Evolutionary conservation across 2,888 invertebrate genomes (phyloP).

Genomic region (Andrena bicolor): DNA sequence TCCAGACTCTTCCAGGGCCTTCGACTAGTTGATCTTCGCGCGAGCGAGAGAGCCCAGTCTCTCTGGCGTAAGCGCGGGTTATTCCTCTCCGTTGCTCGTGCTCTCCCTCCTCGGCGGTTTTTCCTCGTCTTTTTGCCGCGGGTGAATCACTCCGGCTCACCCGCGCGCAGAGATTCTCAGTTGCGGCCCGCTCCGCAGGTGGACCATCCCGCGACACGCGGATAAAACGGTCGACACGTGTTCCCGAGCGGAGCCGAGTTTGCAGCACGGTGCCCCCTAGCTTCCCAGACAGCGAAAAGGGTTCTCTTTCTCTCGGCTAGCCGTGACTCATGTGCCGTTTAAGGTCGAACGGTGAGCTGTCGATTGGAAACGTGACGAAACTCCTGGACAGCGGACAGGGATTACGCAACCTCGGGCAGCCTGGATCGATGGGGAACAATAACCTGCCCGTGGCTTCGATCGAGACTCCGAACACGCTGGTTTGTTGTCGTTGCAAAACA

Average conservation of each 20-base stretch:
- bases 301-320: conserved; percentile 2
- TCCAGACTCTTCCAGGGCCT: neutral
- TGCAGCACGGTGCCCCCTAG: neutral
- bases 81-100: conserved; percentile 53
- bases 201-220: conserved; percentile 13
- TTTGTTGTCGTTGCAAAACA: neutral
- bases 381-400: conserved; percentile 38
- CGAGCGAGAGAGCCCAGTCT: conserved; percentile 36
- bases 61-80: conserved; percentile 44
- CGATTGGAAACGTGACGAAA: conserved; percentile 60
- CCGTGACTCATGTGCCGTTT: conserved; percentile 58
- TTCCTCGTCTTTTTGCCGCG: conserved; percentile 58
- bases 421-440: conserved; percentile 33
- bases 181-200: conserved; percentile 31
- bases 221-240: conserved; percentile 34
- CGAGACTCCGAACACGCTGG: neutral
- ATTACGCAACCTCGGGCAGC: conserved; percentile 48
- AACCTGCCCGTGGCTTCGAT: conserved; percentile 23
- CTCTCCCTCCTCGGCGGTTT: conserved; percentile 47
- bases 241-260: conserved; percentile 1
- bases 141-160: conserved; percentile 69
- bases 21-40: neutral
- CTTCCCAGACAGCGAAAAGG: conserved; percentile 28
- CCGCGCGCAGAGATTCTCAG: conserved; percentile 69
- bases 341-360: conserved; percentile 49